Conservation (phyloP, 2,113 vertebrate species). For the Ornithorhynchus anatinus region DNA sequence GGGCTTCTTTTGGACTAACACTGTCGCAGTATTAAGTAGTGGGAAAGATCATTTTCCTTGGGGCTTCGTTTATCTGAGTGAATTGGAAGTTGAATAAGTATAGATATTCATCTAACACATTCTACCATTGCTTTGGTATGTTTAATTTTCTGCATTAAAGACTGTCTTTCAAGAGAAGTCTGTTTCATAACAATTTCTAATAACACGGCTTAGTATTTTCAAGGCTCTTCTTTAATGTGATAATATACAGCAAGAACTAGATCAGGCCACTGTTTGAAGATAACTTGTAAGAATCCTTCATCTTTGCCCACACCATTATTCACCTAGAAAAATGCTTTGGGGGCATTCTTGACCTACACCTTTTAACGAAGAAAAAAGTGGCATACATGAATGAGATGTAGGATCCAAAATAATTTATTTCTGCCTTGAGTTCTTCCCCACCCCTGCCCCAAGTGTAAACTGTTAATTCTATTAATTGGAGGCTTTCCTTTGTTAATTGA, state of each 20-base stretch:
- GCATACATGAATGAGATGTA: slow-evolving; percentile 16
- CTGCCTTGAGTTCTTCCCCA: slow-evolving; percentile 38
- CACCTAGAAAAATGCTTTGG: neutral
- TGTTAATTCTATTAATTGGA: slow-evolving; percentile 58
- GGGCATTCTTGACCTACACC: neutral
- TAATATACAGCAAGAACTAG: neutral
- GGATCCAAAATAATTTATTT: slow-evolving; percentile 37
- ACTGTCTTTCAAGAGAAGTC: neutral
- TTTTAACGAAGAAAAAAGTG: slow-evolving; percentile 18
- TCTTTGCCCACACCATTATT: neutral
- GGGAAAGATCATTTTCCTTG: neutral
- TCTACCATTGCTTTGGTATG: slow-evolving; percentile 2
- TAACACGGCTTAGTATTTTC: slow-evolving; percentile 9
- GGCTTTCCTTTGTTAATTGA: slow-evolving; percentile 38
- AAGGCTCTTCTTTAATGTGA: neutral
- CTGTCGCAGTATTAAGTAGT: neutral
- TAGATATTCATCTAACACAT: neutral
- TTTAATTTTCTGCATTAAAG: neutral
- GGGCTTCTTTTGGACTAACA: neutral
- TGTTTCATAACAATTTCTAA: slow-evolving; percentile 36
- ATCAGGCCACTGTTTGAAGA: neutral
- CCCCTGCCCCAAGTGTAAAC: slow-evolving; percentile 50
- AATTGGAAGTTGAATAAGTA: slow-evolving; percentile 13
- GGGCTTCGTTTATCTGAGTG: neutral
- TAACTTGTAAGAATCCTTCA: neutral